Percentiles rank a stretch among this genome's conserved stretches.
phyloP scores from a whole-genome alignment of 2,888 invertebrate species.

The Cephonodes hylas region DNA sequence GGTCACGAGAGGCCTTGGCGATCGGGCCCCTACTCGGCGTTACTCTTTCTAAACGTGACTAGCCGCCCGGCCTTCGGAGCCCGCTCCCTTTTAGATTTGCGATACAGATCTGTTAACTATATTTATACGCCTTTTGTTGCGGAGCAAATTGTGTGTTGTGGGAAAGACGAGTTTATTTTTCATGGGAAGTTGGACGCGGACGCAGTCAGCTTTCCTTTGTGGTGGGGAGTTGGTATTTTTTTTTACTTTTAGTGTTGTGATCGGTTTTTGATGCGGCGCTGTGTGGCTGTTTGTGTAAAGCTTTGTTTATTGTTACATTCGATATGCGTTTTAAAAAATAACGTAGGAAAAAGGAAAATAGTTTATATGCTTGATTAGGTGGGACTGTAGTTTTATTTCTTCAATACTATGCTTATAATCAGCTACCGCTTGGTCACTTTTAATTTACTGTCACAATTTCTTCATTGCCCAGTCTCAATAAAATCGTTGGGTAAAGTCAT shows the following conservation, averaged over 20 bases:
- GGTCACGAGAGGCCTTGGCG: conserved; percentile 11
- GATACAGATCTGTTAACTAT: conserved; percentile 57
- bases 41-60: conserved; percentile 71
- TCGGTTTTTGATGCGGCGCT: background rate
- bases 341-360: no score
- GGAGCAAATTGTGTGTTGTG: conserved; percentile 35
- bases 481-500: no score
- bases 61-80: conserved; percentile 60
- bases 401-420: no score
- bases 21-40: conserved; percentile 1
- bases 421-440: no score
- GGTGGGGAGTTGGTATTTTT: no score
- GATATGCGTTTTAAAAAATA: no score
- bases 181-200: conserved; percentile 14
- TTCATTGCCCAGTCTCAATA: no score
- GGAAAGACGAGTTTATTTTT: conserved; percentile 28
- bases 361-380: no score
- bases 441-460: no score
- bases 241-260: background rate
- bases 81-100: conserved; percentile 66
- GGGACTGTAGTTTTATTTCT: no score
- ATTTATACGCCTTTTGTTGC: conserved; percentile 44
- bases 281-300: no score
- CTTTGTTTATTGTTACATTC: background rate
- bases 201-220: background rate